These are phyloP conservation scores for Pipistrellus nathusii DNA, from an alignment of 2,797 vertebrate species.

Conservation along the genomic window DNA sequence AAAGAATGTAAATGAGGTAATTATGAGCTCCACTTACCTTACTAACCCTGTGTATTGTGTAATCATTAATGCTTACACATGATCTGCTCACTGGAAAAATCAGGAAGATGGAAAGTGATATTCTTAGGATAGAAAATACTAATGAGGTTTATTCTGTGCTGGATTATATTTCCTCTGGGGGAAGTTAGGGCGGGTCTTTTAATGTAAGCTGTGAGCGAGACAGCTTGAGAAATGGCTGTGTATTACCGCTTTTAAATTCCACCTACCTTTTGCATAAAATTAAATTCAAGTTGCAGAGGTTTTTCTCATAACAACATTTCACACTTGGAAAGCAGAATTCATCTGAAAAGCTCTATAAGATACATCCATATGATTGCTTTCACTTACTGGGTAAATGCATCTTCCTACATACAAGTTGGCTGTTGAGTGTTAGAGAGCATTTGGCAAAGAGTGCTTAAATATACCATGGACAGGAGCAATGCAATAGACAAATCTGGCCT, in stretches of 20 bases:
- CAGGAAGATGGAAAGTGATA: background rate
- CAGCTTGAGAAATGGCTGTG: slow-evolving; percentile 53
- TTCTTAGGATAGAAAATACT: slow-evolving; percentile 51
- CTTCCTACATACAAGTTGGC: slow-evolving; percentile 50
- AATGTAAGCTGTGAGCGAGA: slow-evolving; percentile 55
- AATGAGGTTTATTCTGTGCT: slow-evolving; percentile 27
- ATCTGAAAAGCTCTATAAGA: slow-evolving; percentile 67
- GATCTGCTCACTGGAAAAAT: slow-evolving; percentile 72
- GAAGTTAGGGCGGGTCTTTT: slow-evolving; percentile 45
- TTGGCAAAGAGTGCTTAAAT: background rate
- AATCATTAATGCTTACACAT: slow-evolving; percentile 67
- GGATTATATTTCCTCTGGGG: background rate
- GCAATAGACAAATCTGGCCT: background rate
- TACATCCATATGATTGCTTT: slow-evolving; percentile 64
- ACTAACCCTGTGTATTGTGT: slow-evolving; percentile 68
- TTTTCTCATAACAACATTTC: slow-evolving; percentile 67
- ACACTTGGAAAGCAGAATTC: slow-evolving; percentile 69
- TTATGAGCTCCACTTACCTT: slow-evolving; percentile 81
- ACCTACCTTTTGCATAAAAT: slow-evolving; percentile 73
- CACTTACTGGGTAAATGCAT: slow-evolving; percentile 58
- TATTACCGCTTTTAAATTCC: slow-evolving; percentile 58
- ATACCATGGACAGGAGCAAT: background rate
- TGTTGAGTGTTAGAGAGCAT: slow-evolving; percentile 7
- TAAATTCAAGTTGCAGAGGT: slow-evolving; percentile 67
- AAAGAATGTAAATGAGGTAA: slow-evolving; percentile 81